Percentiles rank a stretch among this genome's conserved stretches.
phyloP scores from a whole-genome alignment of 2,113 vertebrate species.

The Larimichthys polyactis region DNA sequence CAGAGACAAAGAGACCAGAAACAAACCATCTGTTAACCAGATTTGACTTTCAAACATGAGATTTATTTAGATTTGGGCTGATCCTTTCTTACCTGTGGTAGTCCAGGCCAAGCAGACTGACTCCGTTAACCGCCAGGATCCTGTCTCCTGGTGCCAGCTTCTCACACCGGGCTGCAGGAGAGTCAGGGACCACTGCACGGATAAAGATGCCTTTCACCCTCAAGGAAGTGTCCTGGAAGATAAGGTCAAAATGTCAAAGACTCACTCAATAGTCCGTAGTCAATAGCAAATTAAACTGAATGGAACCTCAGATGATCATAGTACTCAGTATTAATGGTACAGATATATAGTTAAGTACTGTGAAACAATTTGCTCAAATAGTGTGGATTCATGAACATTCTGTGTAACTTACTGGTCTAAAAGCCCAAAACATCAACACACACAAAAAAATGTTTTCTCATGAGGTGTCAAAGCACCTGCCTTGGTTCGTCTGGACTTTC shows the following conservation, averaged over 20 bases:
- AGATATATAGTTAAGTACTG: too few relatives aligned
- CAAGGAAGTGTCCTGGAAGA: slow-evolving; percentile 73
- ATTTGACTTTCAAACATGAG: neutral
- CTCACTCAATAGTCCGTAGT: too few relatives aligned
- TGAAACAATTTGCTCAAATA: too few relatives aligned
- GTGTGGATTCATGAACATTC: too few relatives aligned
- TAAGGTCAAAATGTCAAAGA: neutral
- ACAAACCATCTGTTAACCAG: neutral
- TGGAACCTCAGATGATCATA: too few relatives aligned
- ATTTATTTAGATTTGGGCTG: neutral
- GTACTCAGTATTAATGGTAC: too few relatives aligned
- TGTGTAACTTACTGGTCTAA: too few relatives aligned
- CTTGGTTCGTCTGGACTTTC: neutral
- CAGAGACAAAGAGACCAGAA: neutral
- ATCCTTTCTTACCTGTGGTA: slow-evolving; percentile 72
- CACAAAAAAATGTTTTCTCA: too few relatives aligned
- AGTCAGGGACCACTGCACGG: slow-evolving; percentile 81
- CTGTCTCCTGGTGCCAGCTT: slow-evolving; percentile 80
- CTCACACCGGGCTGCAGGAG: slow-evolving; percentile 79
- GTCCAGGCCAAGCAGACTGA: slow-evolving; percentile 81
- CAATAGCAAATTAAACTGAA: too few relatives aligned
- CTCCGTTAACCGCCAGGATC: slow-evolving; percentile 86
- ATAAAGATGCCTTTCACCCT: slow-evolving; percentile 83
- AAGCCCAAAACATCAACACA: too few relatives aligned
- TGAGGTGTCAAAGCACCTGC: neutral